These are phyloP conservation scores for Anoplophora glabripennis DNA, from an alignment of 1,140 invertebrate species.

Conservation along the genomic window DNA sequence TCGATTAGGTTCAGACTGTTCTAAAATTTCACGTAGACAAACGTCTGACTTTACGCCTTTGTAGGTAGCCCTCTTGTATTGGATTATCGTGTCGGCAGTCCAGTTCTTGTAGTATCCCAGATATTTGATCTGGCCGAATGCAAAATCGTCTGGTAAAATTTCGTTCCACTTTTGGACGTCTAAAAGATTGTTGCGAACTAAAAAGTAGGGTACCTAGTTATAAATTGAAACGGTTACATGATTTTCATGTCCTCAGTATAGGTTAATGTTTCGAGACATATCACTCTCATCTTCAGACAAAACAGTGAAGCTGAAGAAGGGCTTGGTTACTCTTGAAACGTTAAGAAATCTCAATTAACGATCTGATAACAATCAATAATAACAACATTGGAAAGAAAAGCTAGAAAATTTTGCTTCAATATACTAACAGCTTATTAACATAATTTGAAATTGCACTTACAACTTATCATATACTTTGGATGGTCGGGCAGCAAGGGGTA, in stretches of 20 bases:
- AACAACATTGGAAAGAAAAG: no score
- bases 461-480: slow-evolving; percentile 7
- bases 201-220: background rate
- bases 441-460: background rate
- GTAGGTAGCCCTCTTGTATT: slow-evolving; percentile 7
- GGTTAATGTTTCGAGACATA: no score
- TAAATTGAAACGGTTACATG: no score
- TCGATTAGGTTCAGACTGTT: background rate
- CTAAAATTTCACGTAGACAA: slow-evolving; percentile 8
- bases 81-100: background rate
- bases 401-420: no score
- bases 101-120: slow-evolving; percentile 4
- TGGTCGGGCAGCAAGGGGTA: background rate
- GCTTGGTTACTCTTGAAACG: no score
- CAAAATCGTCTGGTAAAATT: background rate
- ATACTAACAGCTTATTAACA: no score
- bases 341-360: no score
- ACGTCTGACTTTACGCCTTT: slow-evolving; percentile 9
- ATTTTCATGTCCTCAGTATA: no score
- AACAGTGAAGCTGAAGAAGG: no score
- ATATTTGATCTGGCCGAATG: background rate
- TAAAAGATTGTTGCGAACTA: slow-evolving; percentile 1
- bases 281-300: no score
- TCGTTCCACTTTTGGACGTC: slow-evolving; percentile 4
- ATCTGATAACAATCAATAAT: no score